Evolutionary conservation across 35 echinoderm and acorn worm species (phyloP).

Genomic region (Apostichopus parvimensis): DNA sequence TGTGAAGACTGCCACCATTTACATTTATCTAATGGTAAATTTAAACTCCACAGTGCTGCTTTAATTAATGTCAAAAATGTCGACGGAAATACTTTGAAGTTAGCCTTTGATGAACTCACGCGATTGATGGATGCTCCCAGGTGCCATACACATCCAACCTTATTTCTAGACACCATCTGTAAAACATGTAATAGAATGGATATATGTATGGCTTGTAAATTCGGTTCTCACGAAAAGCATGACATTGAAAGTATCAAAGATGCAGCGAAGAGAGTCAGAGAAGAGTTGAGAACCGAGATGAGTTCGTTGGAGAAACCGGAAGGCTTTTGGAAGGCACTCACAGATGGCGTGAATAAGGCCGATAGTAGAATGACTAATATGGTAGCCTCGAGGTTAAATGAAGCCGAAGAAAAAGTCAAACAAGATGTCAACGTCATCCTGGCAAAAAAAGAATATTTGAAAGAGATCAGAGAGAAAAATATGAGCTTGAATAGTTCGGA

Average conservation of each 20-base stretch:
- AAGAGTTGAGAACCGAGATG: background rate
- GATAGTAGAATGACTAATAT: background rate
- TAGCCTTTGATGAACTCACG: constrained; percentile 22
- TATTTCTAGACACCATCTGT: constrained; percentile 28
- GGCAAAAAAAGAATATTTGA: constrained; percentile 30
- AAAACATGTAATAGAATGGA: background rate
- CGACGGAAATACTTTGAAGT: constrained; percentile 31
- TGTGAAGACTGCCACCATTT: constrained; percentile 44
- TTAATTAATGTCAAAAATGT: constrained; percentile 51
- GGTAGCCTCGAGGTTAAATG: background rate
- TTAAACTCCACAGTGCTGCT: constrained; percentile 24
- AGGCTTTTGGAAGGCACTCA: background rate
- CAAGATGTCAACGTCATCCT: constrained; percentile 16
- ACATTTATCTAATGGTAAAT: background rate
- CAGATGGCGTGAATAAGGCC: background rate
- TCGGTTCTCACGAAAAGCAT: constrained; percentile 35
- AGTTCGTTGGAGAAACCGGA: background rate
- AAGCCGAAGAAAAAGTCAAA: constrained; percentile 18
- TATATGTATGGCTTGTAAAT: constrained; percentile 54
- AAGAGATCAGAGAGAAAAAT: constrained; percentile 20
- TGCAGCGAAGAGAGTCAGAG: constrained; percentile 5
- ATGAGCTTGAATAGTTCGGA: background rate
- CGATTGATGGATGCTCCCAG: constrained; percentile 48
- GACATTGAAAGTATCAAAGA: constrained; percentile 16
- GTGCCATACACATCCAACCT: constrained; percentile 6